phyloP scores from a whole-genome alignment of 2,113 vertebrate species.

The Pteruthius melanotis region DNA sequence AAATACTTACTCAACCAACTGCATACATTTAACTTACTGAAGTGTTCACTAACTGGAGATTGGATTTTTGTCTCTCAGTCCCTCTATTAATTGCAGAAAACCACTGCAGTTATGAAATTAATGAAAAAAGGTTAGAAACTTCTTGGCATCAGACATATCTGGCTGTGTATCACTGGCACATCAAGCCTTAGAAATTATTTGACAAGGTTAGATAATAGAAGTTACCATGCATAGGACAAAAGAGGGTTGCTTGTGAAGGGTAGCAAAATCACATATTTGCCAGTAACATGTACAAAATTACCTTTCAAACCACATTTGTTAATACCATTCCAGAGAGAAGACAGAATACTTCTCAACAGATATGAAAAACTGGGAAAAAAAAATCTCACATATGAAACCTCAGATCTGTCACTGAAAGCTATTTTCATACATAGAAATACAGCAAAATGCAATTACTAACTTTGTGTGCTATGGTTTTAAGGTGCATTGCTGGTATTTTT shows the following conservation, averaged over 20 bases:
- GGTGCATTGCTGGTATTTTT: background rate
- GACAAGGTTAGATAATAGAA: background rate
- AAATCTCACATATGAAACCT: background rate
- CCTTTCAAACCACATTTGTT: background rate
- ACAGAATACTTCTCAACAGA: background rate
- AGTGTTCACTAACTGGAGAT: background rate
- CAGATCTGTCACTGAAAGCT: too few relatives aligned
- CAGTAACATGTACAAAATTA: background rate
- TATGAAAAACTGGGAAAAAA: rapidly evolving
- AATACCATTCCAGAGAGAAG: background rate
- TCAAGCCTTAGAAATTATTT: background rate
- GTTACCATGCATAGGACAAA: background rate
- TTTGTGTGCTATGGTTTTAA: background rate
- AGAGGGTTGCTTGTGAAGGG: background rate
- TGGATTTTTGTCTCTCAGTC: background rate
- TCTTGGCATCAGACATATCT: rapidly evolving
- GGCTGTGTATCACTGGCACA: background rate
- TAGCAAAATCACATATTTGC: background rate
- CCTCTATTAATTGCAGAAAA: background rate
- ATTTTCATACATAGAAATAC: background rate
- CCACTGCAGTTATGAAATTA: background rate
- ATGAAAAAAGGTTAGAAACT: background rate
- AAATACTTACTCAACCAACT: background rate
- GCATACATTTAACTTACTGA: background rate
- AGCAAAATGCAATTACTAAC: background rate